phyloP scores from a whole-genome alignment of 2,113 vertebrate species.

The Oryzias melastigma region DNA sequence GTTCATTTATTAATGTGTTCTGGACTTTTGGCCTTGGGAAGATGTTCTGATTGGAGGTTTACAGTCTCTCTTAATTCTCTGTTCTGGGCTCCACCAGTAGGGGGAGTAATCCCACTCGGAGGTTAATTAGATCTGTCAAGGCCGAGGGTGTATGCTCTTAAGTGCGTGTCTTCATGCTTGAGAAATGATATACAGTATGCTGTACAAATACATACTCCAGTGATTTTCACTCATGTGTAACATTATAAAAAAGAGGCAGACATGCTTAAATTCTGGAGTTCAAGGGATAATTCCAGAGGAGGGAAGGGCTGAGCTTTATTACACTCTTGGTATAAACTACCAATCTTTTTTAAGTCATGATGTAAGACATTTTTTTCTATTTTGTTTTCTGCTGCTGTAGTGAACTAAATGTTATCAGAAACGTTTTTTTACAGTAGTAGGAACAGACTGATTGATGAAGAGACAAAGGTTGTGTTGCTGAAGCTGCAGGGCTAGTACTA shows the following conservation, averaged over 20 bases:
- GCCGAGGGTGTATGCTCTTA: constrained; percentile 8
- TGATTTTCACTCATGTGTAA: constrained; percentile 3
- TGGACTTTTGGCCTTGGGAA: constrained; percentile 5
- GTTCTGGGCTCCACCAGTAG: constrained; percentile 45
- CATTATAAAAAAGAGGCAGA: neutral
- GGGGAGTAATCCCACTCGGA: constrained; percentile 52
- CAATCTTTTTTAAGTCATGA: constrained; percentile 28
- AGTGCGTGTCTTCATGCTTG: constrained; percentile 4
- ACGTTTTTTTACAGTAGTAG: constrained; percentile 12
- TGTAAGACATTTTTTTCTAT: constrained; percentile 2
- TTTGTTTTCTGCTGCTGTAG: constrained; percentile 16
- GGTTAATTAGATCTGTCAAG: constrained; percentile 19
- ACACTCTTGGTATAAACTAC: constrained; percentile 20
- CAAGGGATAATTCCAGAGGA: constrained; percentile 20
- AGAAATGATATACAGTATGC: constrained; percentile 13
- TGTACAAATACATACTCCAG: neutral
- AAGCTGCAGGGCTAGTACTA: constrained; percentile 24
- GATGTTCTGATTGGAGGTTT: constrained; percentile 6
- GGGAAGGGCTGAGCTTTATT: constrained; percentile 35
- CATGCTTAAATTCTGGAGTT: constrained; percentile 16
- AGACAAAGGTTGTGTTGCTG: constrained; percentile 28
- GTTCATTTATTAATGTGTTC: constrained; percentile 15
- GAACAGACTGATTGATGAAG: constrained; percentile 35
- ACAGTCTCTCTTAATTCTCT: neutral
- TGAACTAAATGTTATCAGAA: constrained; percentile 29